Conservation (phyloP, 2,888 invertebrate species). For the Smittia sp. region DNA sequence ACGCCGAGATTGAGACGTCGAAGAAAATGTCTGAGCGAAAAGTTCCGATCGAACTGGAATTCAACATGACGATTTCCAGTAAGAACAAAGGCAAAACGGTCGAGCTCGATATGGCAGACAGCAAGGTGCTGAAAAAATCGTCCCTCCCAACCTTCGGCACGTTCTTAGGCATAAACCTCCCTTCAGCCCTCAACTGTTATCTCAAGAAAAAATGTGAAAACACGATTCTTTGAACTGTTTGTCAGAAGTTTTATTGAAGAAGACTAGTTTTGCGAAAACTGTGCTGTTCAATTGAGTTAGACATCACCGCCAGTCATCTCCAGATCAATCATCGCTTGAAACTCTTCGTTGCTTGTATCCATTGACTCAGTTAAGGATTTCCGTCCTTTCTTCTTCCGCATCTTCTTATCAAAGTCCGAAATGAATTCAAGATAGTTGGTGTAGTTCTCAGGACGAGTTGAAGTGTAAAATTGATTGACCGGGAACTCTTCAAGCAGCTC, state of each 20-base stretch:
- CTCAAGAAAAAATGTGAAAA: constrained; percentile 18
- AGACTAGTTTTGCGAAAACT: too few relatives aligned
- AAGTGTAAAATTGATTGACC: constrained; percentile 53
- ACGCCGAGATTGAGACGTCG: neutral
- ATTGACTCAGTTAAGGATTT: neutral
- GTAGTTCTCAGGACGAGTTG: constrained; percentile 56
- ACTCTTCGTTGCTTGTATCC: neutral
- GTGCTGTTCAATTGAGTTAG: too few relatives aligned
- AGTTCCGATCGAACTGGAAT: neutral
- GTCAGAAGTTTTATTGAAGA: too few relatives aligned
- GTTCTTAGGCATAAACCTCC: constrained; percentile 12
- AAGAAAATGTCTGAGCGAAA: constrained; percentile 20
- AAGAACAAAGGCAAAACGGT: neutral
- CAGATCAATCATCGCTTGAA: constrained; percentile 8
- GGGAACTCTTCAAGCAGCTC: constrained; percentile 45
- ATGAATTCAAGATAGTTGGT: constrained; percentile 56
- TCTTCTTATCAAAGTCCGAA: constrained; percentile 54
- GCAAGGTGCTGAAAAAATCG: neutral
- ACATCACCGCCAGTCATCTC: neutral
- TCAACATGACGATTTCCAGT: neutral
- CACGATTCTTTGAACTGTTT: too few relatives aligned
- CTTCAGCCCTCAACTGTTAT: neutral
- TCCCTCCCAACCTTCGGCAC: neutral
- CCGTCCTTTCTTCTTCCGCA: neutral
- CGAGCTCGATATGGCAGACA: constrained; percentile 6